phyloP scores from a whole-genome alignment of 2,797 vertebrate genomes.

The Gobionotothen gibberifrons region DNA sequence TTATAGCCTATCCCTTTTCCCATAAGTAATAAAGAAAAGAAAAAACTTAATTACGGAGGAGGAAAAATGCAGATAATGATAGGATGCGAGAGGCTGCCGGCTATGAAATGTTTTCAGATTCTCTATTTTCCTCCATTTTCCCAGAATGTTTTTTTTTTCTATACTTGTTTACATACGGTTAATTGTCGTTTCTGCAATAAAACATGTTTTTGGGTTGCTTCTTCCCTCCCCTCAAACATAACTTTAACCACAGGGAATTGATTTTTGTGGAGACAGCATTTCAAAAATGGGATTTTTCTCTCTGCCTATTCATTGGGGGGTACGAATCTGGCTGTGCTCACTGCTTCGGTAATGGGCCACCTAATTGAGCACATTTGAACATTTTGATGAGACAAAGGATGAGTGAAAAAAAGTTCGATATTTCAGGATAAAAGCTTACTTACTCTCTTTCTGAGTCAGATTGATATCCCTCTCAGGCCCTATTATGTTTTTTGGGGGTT shows the following conservation, averaged over 20 bases:
- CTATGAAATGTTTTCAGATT: conserved; percentile 77
- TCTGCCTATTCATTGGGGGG: conserved; percentile 39
- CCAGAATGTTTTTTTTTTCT: conserved; percentile 62
- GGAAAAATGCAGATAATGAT: conserved; percentile 85
- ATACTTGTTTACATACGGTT: conserved; percentile 81
- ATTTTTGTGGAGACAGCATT: conserved; percentile 63
- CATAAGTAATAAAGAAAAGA: conserved; percentile 82
- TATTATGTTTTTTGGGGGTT: too few relatives aligned
- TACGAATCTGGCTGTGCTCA: conserved; percentile 36
- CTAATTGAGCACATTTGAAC: conserved; percentile 40
- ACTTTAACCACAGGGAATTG: conserved; percentile 63
- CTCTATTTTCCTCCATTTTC: conserved; percentile 71
- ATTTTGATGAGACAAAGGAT: not conserved
- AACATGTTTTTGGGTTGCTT: conserved; percentile 64
- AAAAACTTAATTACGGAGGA: conserved; percentile 82
- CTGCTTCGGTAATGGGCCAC: conserved; percentile 47
- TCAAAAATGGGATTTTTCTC: conserved; percentile 67
- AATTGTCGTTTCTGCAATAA: conserved; percentile 76
- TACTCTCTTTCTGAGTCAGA: not conserved
- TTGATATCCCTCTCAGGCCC: not conserved
- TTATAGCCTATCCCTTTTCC: conserved; percentile 76
- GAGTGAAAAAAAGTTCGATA: not conserved
- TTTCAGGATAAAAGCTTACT: conserved; percentile 18
- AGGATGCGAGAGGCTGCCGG: conserved; percentile 78
- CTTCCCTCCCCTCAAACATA: conserved; percentile 58